Conservation (phyloP, 2,797 vertebrate genomes). For the Pseudomugil tenellus region DNA sequence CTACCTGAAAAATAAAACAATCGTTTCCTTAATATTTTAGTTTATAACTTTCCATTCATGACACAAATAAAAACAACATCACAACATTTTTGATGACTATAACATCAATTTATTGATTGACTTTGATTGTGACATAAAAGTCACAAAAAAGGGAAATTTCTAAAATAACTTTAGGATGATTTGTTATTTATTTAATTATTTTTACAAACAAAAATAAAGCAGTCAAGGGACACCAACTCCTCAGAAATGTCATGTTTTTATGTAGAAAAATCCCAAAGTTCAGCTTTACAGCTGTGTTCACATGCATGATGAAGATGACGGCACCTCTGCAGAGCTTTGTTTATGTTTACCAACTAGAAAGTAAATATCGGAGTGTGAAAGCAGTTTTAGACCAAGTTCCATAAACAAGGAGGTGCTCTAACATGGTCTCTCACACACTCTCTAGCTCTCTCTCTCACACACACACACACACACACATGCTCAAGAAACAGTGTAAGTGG, state of each 20-base stretch:
- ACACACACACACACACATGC: constrained; percentile 15
- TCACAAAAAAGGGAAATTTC: too few relatives aligned
- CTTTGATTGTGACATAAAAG: too few relatives aligned
- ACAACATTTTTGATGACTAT: too few relatives aligned
- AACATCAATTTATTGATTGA: too few relatives aligned
- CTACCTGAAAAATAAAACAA: too few relatives aligned
- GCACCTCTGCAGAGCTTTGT: constrained; percentile 2
- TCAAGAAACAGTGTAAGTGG: constrained; percentile 44
- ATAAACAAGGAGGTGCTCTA: constrained; percentile 27
- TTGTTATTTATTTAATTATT: too few relatives aligned
- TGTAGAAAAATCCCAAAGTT: not conserved
- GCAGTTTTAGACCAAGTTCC: constrained; percentile 28
- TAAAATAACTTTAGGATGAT: too few relatives aligned
- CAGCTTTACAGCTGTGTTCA: not conserved
- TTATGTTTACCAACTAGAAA: constrained; percentile 27
- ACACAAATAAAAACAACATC: too few relatives aligned
- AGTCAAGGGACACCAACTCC: too few relatives aligned
- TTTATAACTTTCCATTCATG: too few relatives aligned
- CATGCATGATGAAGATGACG: not conserved
- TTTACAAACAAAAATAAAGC: too few relatives aligned
- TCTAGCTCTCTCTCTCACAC: not conserved
- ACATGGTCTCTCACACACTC: constrained; percentile 8
- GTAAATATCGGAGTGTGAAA: constrained; percentile 29
- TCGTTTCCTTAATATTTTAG: too few relatives aligned
- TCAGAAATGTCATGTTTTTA: not conserved